These are phyloP conservation scores for Plagiodera versicolora DNA, from an alignment of 2,888 invertebrate genomes.

Conservation along the genomic window DNA sequence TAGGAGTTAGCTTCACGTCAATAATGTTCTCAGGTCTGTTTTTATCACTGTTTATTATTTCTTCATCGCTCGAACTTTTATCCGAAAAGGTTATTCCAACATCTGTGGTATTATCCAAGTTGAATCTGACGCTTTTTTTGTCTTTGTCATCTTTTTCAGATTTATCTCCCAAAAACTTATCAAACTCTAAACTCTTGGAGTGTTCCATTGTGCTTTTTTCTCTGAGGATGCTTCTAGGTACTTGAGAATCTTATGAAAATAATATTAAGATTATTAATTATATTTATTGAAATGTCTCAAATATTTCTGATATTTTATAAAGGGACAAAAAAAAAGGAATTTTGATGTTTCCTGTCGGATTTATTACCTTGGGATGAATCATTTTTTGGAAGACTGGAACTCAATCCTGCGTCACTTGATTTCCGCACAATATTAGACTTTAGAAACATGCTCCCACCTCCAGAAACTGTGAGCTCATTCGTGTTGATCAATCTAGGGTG, in stretches of 20 bases:
- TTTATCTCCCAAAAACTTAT: constrained; percentile 41
- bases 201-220: constrained; percentile 58
- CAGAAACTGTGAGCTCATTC: constrained; percentile 53
- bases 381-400: constrained; percentile 16
- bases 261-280: neutral
- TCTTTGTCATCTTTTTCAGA: constrained; percentile 67
- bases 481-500: constrained; percentile 48
- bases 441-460: constrained; percentile 67
- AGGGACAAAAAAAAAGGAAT: too few species aligned
- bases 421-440: constrained; percentile 57
- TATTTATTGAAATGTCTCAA: constrained; percentile 15
- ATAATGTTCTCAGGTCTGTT: constrained; percentile 42
- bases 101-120: constrained; percentile 58
- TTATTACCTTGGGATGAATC: constrained; percentile 24
- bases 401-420: constrained; percentile 35
- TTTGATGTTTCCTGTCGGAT: constrained; percentile 10
- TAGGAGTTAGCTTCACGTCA: constrained; percentile 42
- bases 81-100: constrained; percentile 53
- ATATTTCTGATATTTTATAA: too few species aligned
- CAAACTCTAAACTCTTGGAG: constrained; percentile 48
- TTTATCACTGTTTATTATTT: constrained; percentile 37
- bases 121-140: constrained; percentile 74
- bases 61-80: constrained; percentile 48
- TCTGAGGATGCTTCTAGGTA: constrained; percentile 64
- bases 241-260: constrained; percentile 24